phyloP scores from a whole-genome alignment of 2,113 vertebrate species.

The Heliornis fulica region DNA sequence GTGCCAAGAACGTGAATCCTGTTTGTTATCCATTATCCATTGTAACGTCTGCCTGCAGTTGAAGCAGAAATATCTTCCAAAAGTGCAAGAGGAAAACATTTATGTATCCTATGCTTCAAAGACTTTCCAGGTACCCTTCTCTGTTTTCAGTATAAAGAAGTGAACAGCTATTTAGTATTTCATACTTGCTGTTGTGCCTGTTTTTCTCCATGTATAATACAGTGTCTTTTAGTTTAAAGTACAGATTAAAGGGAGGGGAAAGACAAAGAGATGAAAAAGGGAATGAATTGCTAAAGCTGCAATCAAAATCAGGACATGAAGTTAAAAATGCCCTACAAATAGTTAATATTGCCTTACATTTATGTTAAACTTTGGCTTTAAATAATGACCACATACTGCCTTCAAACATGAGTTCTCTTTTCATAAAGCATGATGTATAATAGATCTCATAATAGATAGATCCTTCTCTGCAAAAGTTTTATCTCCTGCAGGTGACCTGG shows the following conservation, averaged over 20 bases:
- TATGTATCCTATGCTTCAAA: neutral
- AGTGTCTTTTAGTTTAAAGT: neutral
- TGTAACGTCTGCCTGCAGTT: neutral
- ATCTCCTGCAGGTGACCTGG: neutral
- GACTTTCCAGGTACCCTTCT: neutral
- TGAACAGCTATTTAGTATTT: neutral
- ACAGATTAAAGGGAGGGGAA: neutral
- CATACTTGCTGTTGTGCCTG: neutral
- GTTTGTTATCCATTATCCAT: constrained; percentile 40
- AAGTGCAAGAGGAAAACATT: neutral
- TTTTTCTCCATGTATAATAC: neutral
- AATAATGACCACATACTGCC: neutral
- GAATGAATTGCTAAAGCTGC: neutral
- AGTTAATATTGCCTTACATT: neutral
- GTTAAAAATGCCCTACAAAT: neutral
- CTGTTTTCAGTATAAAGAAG: neutral
- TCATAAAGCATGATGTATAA: neutral
- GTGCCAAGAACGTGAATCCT: constrained; percentile 47
- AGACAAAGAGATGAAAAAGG: neutral
- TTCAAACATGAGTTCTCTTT: neutral
- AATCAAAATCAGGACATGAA: neutral
- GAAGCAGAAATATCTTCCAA: neutral
- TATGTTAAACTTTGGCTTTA: neutral
- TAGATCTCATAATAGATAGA: neutral
- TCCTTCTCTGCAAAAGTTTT: neutral